phyloP scores from a whole-genome alignment of 2,797 vertebrate species.

The Buphagus erythrorhynchus region DNA sequence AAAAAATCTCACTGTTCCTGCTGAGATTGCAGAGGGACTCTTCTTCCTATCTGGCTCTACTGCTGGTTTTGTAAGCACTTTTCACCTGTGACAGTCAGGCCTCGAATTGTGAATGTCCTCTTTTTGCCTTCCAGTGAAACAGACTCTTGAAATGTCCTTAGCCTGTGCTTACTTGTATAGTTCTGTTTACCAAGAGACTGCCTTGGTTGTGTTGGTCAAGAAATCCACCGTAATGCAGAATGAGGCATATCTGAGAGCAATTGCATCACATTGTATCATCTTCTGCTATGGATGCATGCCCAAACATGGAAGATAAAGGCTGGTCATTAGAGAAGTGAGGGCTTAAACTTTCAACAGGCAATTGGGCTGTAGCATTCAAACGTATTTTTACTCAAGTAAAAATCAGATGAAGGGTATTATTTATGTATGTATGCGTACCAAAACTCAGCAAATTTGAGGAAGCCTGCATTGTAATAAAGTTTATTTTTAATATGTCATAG shows the following conservation, averaged over 20 bases:
- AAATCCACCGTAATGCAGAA: conserved; percentile 15
- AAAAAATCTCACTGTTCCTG: background rate
- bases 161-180: conserved; percentile 21
- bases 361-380: conserved; percentile 28
- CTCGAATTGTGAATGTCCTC: conserved; percentile 40
- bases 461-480: conserved; percentile 58
- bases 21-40: conserved; percentile 2
- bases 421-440: conserved; percentile 54
- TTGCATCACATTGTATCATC: conserved; percentile 46
- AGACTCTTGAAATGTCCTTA: conserved; percentile 52
- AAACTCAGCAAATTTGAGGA: conserved; percentile 61
- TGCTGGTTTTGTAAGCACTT: conserved; percentile 63
- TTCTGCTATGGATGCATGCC: conserved; percentile 27
- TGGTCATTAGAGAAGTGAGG: conserved; percentile 55
- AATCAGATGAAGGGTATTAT: conserved; percentile 55
- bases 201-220: conserved; percentile 39
- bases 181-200: conserved; percentile 37
- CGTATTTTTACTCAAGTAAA: conserved; percentile 61
- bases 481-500: conserved; percentile 72
- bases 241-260: conserved; percentile 46
- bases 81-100: conserved; percentile 52
- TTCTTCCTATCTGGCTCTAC: conserved; percentile 49
- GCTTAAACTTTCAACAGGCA: conserved; percentile 22
- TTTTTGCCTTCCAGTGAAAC: conserved; percentile 59
- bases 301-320: conserved; percentile 18